A percentile compares a stretch with the other conserved stretches of the same genome.
Evolutionary conservation across 1,140 invertebrate genomes (phyloP).

Genomic region (Semibalanus balanoides): DNA sequence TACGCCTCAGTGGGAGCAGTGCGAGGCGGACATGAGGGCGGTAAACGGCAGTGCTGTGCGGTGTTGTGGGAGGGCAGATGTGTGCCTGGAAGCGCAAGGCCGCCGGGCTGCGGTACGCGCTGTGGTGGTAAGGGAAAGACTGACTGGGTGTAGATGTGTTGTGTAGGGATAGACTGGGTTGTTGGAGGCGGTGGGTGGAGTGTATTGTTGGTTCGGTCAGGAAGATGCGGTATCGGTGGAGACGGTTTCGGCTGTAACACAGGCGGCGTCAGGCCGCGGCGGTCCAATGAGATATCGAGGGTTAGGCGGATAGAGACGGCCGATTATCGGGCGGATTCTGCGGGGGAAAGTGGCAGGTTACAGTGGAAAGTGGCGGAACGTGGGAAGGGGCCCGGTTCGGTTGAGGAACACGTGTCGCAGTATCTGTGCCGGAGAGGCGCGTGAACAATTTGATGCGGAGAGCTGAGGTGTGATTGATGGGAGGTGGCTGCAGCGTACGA

Average conservation of each 20-base stretch:
- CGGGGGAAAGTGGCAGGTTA: neutral
- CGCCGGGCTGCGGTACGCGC: neutral
- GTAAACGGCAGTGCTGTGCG: neutral
- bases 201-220: too few relatives aligned
- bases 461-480: conserved; percentile 3
- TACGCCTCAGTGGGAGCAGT: neutral
- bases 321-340: too few relatives aligned
- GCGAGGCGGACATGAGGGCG: neutral
- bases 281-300: too few relatives aligned
- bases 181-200: too few relatives aligned
- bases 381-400: too few relatives aligned
- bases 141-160: neutral
- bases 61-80: neutral
- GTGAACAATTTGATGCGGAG: neutral
- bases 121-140: neutral
- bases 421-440: too few relatives aligned
- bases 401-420: neutral
- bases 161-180: too few relatives aligned
- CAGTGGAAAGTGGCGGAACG: neutral
- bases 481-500: conserved; percentile 9
- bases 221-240: too few relatives aligned
- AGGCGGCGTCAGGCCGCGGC: too few relatives aligned
- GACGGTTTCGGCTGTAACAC: neutral
- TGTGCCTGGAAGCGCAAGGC: too few relatives aligned
- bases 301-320: too few relatives aligned